phyloP scores from a whole-genome alignment of 2,113 vertebrate species.

The Echinops telfairi region DNA sequence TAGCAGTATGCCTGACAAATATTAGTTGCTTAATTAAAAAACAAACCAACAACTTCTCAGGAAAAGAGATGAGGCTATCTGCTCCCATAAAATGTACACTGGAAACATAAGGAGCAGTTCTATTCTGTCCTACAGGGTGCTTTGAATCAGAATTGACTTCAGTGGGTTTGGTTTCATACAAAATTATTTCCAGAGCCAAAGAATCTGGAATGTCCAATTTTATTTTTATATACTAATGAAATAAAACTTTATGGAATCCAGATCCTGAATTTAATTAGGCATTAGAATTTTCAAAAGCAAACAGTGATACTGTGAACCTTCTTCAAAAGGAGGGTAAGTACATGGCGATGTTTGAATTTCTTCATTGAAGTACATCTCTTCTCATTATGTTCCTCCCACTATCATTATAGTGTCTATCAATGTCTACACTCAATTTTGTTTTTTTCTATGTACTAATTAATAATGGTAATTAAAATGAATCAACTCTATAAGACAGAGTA shows the following conservation, averaged over 20 bases:
- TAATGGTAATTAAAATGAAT: neutral
- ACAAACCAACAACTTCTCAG: neutral
- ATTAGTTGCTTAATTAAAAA: neutral
- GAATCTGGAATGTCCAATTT: slow-evolving; percentile 22
- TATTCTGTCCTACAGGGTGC: too few species aligned
- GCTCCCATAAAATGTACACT: too few species aligned
- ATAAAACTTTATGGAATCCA: neutral
- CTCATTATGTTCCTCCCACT: neutral
- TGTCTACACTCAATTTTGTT: neutral
- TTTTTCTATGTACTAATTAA: slow-evolving; percentile 9
- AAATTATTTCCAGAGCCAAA: slow-evolving; percentile 24
- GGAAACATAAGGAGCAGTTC: too few species aligned
- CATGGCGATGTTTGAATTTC: neutral
- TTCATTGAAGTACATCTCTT: neutral
- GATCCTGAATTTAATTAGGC: neutral
- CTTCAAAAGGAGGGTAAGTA: neutral
- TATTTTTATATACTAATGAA: slow-evolving; percentile 28
- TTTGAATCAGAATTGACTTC: too few species aligned
- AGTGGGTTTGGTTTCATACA: too few species aligned
- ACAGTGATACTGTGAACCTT: neutral
- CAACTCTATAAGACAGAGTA: too few species aligned
- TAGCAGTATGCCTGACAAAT: neutral
- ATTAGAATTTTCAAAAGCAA: slow-evolving; percentile 50
- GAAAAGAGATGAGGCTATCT: too few species aligned
- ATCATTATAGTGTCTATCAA: neutral